Conservation (phyloP, 2,797 vertebrate species). For the Prunella strophiata region DNA sequence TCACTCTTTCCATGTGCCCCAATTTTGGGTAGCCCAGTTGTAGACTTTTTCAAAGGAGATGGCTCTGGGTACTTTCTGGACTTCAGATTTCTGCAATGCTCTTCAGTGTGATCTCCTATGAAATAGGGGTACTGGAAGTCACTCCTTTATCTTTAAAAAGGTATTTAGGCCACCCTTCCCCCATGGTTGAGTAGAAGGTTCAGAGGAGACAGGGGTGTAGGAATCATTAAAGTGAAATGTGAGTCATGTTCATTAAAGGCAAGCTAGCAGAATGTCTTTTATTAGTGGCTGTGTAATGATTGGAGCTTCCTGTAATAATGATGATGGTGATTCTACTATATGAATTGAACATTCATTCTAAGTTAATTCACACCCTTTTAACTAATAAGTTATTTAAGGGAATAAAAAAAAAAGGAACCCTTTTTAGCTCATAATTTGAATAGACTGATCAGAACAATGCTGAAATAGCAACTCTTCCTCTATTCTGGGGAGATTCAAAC, state of each 20-base stretch:
- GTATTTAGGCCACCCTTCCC: not conserved
- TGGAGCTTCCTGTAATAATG: constrained; percentile 78
- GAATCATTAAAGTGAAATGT: constrained; percentile 72
- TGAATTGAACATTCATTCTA: constrained; percentile 78
- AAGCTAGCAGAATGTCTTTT: constrained; percentile 69
- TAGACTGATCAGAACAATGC: constrained; percentile 33
- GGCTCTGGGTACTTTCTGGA: not conserved
- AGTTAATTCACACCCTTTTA: constrained; percentile 80
- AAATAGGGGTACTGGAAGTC: not conserved
- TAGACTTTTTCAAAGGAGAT: not conserved
- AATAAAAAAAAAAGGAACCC: not conserved
- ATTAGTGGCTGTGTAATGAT: constrained; percentile 73
- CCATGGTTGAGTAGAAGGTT: not conserved
- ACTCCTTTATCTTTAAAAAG: not conserved
- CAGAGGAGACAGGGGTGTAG: not conserved
- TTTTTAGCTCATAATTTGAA: constrained; percentile 63
- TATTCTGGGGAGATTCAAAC: not conserved
- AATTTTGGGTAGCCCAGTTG: not conserved
- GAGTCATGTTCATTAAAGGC: constrained; percentile 76
- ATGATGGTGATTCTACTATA: constrained; percentile 74
- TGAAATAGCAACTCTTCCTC: not conserved
- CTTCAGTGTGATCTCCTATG: not conserved
- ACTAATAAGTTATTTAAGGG: constrained; percentile 72
- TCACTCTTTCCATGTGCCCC: not conserved
- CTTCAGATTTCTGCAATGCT: not conserved